Base-by-base conservation (phyloP, 23 tunicate genomes). In the Ciona savignyi region DNA sequence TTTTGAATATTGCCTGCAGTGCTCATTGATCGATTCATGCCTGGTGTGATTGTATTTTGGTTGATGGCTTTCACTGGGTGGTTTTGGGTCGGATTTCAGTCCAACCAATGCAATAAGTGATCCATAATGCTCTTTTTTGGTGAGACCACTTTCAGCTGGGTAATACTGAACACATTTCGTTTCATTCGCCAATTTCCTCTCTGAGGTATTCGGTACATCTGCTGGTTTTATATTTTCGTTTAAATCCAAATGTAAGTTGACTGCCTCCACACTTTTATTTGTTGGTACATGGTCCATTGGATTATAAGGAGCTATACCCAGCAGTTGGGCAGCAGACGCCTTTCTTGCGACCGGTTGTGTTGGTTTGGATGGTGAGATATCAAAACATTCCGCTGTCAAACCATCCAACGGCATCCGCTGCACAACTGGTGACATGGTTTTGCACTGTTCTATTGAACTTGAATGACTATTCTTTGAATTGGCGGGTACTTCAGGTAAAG, bases 21-120 rank as follows among this genome's bases (percentile, higher is more conserved):
- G 56, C 15, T 42, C 56, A 42, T 42, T 42, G 9, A 42, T 42
- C 15, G 56, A 42, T 6, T 9, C 56, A 42, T 42, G 56, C 56
- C 56, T 42, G 9, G 56, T 42, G 56, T 42, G 56, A 15, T 9
- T 42, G 56, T 42, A 42, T 9, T 9, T 42, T 15, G 9, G 56
- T 42, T 42, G 56, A 42, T 42, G 9, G 9, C 15, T 42, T 6
- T 42, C 56, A 42, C 56, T 42, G 67, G 23, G 6, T 25, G 26
- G 15, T 22, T 63, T 11, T 63, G 26, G 6, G 4, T 63, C 67
- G 4, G 67, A 4, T 63, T 63, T 63, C 22, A 63, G 24, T 20
- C 85, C 85, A 35, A 81, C 85, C 51, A 81, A 35, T 1, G 85
- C 85, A 66, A 81, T 73, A 35, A 81, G 72, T 1, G 85, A 81